These are phyloP conservation scores for Branchellion lobata DNA, from an alignment of 2,888 invertebrate genomes.

Conservation along the genomic window DNA sequence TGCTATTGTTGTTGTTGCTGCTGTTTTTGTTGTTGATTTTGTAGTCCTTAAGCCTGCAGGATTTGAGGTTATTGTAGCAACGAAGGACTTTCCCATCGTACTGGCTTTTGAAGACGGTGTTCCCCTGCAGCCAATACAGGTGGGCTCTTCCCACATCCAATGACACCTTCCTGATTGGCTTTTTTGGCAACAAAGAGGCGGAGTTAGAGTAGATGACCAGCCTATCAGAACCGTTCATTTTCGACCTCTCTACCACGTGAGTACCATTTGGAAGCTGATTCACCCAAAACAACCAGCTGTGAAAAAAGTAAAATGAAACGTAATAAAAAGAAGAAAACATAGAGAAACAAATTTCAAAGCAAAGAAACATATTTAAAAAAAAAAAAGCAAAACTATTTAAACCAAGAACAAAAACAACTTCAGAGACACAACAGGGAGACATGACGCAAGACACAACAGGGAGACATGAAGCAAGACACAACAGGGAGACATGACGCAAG, in stretches of 20 bases:
- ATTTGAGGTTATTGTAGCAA: neutral
- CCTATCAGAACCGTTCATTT: constrained; percentile 76
- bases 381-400: too few relatives aligned
- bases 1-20: constrained; percentile 11
- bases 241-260: constrained; percentile 72
- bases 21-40: neutral
- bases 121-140: constrained; percentile 71
- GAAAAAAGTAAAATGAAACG: neutral
- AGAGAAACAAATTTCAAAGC: neutral
- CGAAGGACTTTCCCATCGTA: neutral
- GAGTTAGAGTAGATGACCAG: constrained; percentile 59
- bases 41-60: neutral
- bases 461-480: too few relatives aligned
- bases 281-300: neutral
- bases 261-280: neutral
- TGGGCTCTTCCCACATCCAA: constrained; percentile 67
- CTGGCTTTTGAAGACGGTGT: neutral
- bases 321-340: neutral
- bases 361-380: neutral
- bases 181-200: too few relatives aligned
- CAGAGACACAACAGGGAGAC: too few relatives aligned
- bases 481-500: too few relatives aligned
- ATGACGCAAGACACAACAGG: too few relatives aligned
- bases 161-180: constrained; percentile 52
- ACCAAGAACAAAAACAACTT: too few relatives aligned